Evolutionary conservation across 2,797 vertebrate species (phyloP).

Genomic region (Acipenser transmontanus): DNA sequence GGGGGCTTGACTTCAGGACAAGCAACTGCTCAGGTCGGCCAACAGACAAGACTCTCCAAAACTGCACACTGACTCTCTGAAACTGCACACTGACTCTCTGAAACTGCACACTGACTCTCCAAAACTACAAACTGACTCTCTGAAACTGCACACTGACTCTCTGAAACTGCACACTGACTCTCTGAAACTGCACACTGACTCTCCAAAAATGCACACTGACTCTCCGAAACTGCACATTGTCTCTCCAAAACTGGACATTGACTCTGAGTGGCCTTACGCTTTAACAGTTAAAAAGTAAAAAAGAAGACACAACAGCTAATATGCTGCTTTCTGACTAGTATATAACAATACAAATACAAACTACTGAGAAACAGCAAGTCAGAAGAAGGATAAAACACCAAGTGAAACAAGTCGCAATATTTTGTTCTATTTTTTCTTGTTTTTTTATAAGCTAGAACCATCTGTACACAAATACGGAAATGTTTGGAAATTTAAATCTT

Average conservation of each 20-base stretch:
- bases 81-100: no score
- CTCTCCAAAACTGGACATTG: constrained; percentile 13
- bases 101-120: no score
- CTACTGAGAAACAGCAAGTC: constrained; percentile 69
- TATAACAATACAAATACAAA: constrained; percentile 68
- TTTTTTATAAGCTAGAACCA: constrained; percentile 77
- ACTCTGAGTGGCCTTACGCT: constrained; percentile 56
- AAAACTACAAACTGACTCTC: no score
- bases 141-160: no score
- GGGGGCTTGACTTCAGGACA: no score
- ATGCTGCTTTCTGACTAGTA: constrained; percentile 54
- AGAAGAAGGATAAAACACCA: constrained; percentile 67
- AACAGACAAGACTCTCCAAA: no score
- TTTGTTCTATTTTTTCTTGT: constrained; percentile 42
- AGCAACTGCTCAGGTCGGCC: no score
- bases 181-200: no score
- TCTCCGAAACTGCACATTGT: neutral
- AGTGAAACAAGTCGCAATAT: constrained; percentile 61
- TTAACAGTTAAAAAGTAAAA: constrained; percentile 26
- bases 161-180: no score
- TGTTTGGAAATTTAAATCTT: constrained; percentile 77
- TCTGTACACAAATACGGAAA: constrained; percentile 77
- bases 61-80: no score
- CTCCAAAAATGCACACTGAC: no score
- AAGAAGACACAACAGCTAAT: constrained; percentile 69